phyloP scores from a whole-genome alignment of 23 tunicate species.

The Aplidium turbinatum region DNA sequence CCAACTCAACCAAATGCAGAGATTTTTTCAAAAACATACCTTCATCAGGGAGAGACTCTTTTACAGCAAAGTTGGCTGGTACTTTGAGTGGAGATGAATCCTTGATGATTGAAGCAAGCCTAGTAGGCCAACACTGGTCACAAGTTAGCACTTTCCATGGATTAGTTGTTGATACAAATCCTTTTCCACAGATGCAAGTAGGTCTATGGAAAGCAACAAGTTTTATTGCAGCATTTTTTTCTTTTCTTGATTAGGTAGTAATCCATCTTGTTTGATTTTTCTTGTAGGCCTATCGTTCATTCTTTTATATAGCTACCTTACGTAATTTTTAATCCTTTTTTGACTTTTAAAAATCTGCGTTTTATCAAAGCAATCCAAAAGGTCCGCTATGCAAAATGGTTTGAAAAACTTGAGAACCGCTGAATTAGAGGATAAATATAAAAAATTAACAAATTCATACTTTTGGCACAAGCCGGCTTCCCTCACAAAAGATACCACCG shows the following conservation, averaged over 20 bases:
- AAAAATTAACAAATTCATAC: background rate
- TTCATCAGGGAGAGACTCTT: no score
- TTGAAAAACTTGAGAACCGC: no score
- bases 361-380: background rate
- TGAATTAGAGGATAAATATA: no score
- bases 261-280: background rate
- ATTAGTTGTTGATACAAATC: no score
- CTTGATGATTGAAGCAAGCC: constrained; percentile 22
- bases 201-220: no score
- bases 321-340: background rate
- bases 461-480: background rate
- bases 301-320: background rate
- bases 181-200: no score
- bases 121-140: constrained; percentile 5
- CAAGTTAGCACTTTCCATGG: no score
- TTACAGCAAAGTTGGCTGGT: constrained; percentile 9
- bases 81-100: constrained; percentile 15
- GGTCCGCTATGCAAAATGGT: no score
- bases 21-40: no score
- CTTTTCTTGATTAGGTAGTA: no score
- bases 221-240: no score
- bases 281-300: background rate
- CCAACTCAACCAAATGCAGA: no score
- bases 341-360: background rate
- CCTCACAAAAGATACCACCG: background rate